phyloP scores from a whole-genome alignment of 1,140 invertebrate genomes.

The Episyrphus balteatus region DNA sequence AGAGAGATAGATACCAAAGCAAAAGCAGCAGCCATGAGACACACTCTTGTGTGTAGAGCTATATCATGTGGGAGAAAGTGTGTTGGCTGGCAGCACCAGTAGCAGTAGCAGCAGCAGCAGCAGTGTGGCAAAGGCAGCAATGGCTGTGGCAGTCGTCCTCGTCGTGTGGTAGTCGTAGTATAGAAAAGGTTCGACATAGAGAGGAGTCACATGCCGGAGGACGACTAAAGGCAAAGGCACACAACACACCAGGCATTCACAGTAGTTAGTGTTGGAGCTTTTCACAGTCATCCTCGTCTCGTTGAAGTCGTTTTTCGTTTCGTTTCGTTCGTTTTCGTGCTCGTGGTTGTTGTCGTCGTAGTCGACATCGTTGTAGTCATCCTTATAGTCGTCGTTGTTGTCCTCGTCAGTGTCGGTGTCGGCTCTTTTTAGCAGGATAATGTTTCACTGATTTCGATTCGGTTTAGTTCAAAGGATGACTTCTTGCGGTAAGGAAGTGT shows the following conservation, averaged over 20 bases:
- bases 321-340: constrained; percentile 15
- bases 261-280: no score
- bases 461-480: background rate
- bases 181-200: background rate
- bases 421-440: background rate
- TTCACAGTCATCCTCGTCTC: constrained; percentile 11
- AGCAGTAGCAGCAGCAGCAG: constrained; percentile 8
- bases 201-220: no score
- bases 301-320: constrained; percentile 1
- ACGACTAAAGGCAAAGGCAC: no score
- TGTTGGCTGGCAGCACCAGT: constrained; percentile 10
- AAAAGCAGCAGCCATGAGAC: background rate
- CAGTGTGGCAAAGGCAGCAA: constrained; percentile 6
- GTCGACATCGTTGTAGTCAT: background rate
- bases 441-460: background rate
- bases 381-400: background rate
- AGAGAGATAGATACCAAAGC: background rate
- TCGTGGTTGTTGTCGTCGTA: constrained; percentile 11
- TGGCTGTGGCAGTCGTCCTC: constrained; percentile 1
- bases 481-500: background rate
- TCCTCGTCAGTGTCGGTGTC: background rate
- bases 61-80: no score
- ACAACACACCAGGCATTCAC: no score
- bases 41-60: background rate
- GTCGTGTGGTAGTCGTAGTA: constrained; percentile 13